Evolutionary conservation across 2,797 vertebrate genomes (phyloP), one percentile per base, ranked within the genome.

Genomic region (Eupleurogrammus muticus): DNA sequence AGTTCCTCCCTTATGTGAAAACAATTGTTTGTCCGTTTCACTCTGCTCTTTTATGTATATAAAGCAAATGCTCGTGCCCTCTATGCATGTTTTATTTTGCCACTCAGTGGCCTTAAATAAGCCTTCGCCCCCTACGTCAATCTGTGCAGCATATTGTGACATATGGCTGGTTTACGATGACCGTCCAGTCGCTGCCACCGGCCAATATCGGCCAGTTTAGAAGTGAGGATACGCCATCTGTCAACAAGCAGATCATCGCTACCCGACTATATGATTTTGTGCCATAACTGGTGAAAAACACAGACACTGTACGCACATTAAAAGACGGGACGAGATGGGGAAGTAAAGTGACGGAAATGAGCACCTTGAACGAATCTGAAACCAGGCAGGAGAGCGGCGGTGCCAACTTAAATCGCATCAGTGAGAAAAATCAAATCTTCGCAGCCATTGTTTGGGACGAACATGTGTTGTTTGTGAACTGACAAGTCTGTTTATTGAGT

Each of bases 151-250:
- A 90, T 87, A 90, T 80, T 88, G 87, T 65, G 84, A 69, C 91
- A 92, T 93, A 92, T 92, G 91, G 90, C 50, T 12, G 61, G 61
- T 90, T 91, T 88, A 89, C 70, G 78, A 91, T 75, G 82, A 80
- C 81, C 70, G 90, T 90, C 91, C 90, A 88, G 81, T 81, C 69
- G 6, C 78, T 63, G 82, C 73, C 81, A 83, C 77, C 63, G 66
- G 89, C 88, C 89, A 90, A 86, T 86, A 89, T 70, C 75, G 66
- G 62, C 57, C 82, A 86, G 79, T 92, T 88, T 87, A 87, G 86
- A 87, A 86, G 81, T 81, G 86, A 86, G 80, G 68, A 84, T 59
- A 52, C 68, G 75, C 92, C 90, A 93, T 91, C 91, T 93, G 91
- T 89, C 82, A 81, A 70, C 87, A 70, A 80, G 55, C 68, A 59